Conservation (phyloP, 2,797 vertebrate species). For the Pyrocephalus nanus region DNA sequence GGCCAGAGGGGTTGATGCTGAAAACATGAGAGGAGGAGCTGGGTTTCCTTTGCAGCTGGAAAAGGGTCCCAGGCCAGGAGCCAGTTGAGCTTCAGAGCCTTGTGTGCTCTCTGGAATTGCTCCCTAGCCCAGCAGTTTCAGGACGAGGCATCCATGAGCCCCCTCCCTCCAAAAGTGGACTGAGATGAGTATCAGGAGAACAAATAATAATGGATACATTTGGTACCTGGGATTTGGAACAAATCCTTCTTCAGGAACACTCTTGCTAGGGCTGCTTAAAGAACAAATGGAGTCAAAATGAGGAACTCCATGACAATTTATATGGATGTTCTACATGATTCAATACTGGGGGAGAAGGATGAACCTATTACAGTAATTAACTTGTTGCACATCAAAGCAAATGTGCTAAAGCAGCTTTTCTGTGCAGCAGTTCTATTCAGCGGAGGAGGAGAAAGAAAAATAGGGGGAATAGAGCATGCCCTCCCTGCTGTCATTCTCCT, state of each 20-base stretch:
- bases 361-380: slow-evolving; percentile 60
- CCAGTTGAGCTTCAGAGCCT: accelerated
- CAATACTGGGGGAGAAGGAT: slow-evolving; percentile 3
- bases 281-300: slow-evolving; percentile 67
- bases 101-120: accelerated
- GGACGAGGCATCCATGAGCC: background rate
- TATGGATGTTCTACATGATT: slow-evolving; percentile 26
- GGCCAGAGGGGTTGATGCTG: background rate
- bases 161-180: background rate
- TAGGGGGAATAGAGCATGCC: background rate
- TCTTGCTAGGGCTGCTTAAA: slow-evolving; percentile 48
- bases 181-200: slow-evolving; percentile 3
- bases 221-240: slow-evolving; percentile 18
- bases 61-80: background rate
- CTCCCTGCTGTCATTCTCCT: background rate
- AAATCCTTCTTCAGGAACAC: slow-evolving; percentile 45
- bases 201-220: slow-evolving; percentile 5
- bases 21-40: accelerated
- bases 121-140: accelerated
- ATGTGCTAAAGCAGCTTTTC: background rate
- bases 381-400: slow-evolving; percentile 46
- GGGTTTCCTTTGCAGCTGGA: background rate
- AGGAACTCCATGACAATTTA: slow-evolving; percentile 60
- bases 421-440: background rate
- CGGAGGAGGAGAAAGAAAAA: background rate